Evolutionary conservation across 1,140 invertebrate genomes (phyloP), one percentile per base, ranked within the genome.

Genomic region (Zaprionus africanus): DNA sequence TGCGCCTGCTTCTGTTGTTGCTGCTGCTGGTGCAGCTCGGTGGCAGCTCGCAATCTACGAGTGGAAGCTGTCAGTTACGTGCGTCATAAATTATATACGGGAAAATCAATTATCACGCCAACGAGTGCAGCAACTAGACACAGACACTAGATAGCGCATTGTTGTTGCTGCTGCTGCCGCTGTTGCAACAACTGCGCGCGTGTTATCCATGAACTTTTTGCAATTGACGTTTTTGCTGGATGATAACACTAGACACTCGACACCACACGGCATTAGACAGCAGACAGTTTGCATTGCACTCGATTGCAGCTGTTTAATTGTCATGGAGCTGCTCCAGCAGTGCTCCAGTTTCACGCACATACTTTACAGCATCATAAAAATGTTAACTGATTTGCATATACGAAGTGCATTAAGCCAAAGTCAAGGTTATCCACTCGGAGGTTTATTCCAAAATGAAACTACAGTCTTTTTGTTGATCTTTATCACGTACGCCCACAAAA

Each of bases 21-120:
- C 26, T 28, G 77, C 79, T 70, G 78, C 69, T 41, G n/a, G n/a
- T n/a, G n/a, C n/a, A n/a, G 75, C 68, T 70, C 80, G 71, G 76
- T 83, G 73, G 82, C 83, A 80, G 65, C 81, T 90, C 76, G 81
- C 81, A 90, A 90, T 90, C 82, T 90, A 71, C 73, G 67, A 83
- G 84, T 69, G 62, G 66, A 62, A 41, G 38, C 76, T 90, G 85
- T 90, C 86, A 90, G 79, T 82, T 84, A 81, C 76, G 85, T 85
- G 85, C 85, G 79, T 90, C 85, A 90, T 90, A 90, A 90, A 90
- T 90, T 90, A 90, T 90, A 83, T 90, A 85, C 85, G 86, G 82
- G 75, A 90, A 90, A 90, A 90, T 90, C 85, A 90, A 90, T 90
- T 90, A 90, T 85, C 85, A 82, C 85, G 77, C 66, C 76, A 81